Evolutionary conservation across 2,113 vertebrate genomes (phyloP).

Genomic region (Pleuronectes platessa): DNA sequence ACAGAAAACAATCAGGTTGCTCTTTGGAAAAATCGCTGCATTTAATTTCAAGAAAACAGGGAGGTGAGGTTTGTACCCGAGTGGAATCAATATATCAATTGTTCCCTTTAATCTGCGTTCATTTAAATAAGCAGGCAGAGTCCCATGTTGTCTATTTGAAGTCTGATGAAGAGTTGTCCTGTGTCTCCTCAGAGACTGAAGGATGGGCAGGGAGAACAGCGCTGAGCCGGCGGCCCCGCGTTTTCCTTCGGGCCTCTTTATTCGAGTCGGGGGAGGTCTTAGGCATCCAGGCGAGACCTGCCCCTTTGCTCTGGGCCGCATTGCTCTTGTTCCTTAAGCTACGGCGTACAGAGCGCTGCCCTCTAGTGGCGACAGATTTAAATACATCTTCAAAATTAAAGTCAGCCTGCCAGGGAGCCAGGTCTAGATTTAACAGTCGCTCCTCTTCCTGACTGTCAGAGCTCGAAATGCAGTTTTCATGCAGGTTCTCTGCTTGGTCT

Average conservation of each 20-base stretch:
- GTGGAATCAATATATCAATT: not conserved
- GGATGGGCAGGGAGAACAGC: constrained; percentile 15
- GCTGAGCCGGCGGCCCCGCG: constrained; percentile 33
- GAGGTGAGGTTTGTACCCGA: not conserved
- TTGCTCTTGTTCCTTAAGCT: constrained; percentile 78
- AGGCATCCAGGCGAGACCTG: constrained; percentile 79
- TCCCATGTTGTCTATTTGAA: not conserved
- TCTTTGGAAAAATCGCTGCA: constrained; percentile 14
- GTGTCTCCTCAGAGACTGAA: constrained; percentile 17
- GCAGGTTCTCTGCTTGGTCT: not conserved
- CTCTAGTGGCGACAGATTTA: constrained; percentile 62
- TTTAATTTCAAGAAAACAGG: constrained; percentile 25
- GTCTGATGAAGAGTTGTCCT: constrained; percentile 3
- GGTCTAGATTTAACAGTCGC: not conserved
- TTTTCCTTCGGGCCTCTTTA: constrained; percentile 53
- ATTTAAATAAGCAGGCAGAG: too few relatives aligned
- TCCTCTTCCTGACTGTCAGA: constrained; percentile 3
- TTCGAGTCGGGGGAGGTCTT: constrained; percentile 61
- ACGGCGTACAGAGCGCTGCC: constrained; percentile 77
- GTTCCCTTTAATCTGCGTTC: not conserved
- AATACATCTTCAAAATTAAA: constrained; percentile 82
- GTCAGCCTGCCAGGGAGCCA: constrained; percentile 74
- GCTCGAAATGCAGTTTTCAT: constrained; percentile 14
- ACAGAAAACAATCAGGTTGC: constrained; percentile 4
- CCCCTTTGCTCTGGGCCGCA: not conserved